Percentiles rank a stretch among this genome's conserved stretches.
phyloP scores from a whole-genome alignment of 2,888 invertebrate genomes.

The Anoplius nigerrimus region DNA sequence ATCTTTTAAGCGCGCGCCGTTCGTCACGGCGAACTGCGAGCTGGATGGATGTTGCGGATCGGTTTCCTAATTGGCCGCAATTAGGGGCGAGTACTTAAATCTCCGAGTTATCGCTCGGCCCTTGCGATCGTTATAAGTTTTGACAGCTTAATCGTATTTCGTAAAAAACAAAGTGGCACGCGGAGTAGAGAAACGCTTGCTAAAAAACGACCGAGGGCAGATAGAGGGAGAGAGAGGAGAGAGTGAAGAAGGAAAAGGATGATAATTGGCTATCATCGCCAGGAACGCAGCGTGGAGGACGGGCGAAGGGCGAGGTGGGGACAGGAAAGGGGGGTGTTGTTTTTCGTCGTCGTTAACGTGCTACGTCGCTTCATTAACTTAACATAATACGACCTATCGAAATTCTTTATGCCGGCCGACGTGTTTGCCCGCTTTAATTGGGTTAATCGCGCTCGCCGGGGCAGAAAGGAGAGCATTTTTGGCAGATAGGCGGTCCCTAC shows the following conservation, averaged over 20 bases:
- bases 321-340: too few species aligned
- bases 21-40: background rate
- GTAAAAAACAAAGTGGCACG: constrained; percentile 8
- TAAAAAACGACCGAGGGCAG: too few species aligned
- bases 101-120: constrained; percentile 19
- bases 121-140: constrained; percentile 10
- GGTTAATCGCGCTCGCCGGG: too few species aligned
- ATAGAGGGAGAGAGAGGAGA: background rate
- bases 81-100: constrained; percentile 38
- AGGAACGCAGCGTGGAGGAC: background rate
- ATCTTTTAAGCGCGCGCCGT: constrained; percentile 22
- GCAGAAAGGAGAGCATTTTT: background rate
- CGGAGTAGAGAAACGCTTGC: constrained; percentile 1
- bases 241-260: background rate
- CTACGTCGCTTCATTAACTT: too few species aligned
- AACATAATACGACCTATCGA: too few species aligned
- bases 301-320: background rate
- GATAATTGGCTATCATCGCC: too few species aligned
- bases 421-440: too few species aligned
- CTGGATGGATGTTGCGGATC: constrained; percentile 24
- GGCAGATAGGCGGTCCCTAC: constrained; percentile 2
- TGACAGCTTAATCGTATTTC: constrained; percentile 26
- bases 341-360: too few species aligned
- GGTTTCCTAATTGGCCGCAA: constrained; percentile 42
- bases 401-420: too few species aligned